Percentiles rank a stretch among this genome's conserved stretches.
These are phyloP conservation scores for Etheostoma spectabile DNA, from an alignment of 2,113 vertebrate species.

Conservation along the genomic window DNA sequence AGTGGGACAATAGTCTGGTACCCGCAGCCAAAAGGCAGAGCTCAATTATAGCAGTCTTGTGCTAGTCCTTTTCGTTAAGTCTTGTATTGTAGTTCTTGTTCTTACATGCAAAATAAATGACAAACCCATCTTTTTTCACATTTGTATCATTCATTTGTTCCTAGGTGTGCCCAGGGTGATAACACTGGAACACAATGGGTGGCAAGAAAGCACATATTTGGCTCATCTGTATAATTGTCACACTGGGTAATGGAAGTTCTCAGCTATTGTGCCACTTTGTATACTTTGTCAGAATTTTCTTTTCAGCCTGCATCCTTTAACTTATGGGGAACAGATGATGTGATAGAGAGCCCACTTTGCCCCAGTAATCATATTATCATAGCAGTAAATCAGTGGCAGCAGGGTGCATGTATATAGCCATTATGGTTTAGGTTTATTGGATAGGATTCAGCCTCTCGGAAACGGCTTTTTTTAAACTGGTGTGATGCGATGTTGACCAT, in stretches of 20 bases:
- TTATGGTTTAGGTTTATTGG: constrained; percentile 36
- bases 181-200: constrained; percentile 58
- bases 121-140: constrained; percentile 50
- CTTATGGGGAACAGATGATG: constrained; percentile 26
- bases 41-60: constrained; percentile 58
- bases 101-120: constrained; percentile 37
- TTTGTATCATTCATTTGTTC: constrained; percentile 47
- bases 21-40: constrained; percentile 34
- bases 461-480: no score
- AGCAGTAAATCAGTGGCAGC: constrained; percentile 39
- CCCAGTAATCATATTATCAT: constrained; percentile 40
- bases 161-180: constrained; percentile 52
- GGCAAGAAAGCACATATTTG: constrained; percentile 27
- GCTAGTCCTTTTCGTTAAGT: constrained; percentile 29
- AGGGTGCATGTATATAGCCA: constrained; percentile 20
- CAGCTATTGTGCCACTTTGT: constrained; percentile 37
- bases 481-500: not conserved
- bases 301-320: constrained; percentile 24
- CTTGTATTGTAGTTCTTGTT: constrained; percentile 49
- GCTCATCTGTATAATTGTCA: constrained; percentile 45
- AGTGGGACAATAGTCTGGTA: constrained; percentile 51
- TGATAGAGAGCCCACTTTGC: constrained; percentile 40
- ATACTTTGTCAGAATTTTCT: constrained; percentile 43
- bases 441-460: constrained; percentile 11
- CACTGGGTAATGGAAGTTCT: constrained; percentile 40